These are phyloP conservation scores for Lates japonicus DNA, from an alignment of 2,797 vertebrate genomes.

Conservation along the genomic window DNA sequence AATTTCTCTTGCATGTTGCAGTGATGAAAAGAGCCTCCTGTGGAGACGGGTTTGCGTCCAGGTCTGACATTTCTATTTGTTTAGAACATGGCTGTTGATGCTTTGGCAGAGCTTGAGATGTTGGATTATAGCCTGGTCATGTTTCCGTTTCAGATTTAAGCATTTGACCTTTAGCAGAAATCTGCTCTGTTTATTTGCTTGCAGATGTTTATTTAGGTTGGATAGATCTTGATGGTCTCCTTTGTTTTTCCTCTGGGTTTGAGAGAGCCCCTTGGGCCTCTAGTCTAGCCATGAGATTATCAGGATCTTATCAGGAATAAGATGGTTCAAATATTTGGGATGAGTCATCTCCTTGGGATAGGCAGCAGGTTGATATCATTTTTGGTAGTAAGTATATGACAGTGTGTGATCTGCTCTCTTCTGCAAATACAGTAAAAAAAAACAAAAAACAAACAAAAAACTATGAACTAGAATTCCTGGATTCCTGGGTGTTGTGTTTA, in stretches of 20 bases:
- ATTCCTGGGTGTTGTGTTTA: background rate
- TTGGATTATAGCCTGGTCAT: constrained; percentile 60
- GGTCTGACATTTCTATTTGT: constrained; percentile 68
- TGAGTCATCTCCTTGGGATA: constrained; percentile 34
- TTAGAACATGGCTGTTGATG: constrained; percentile 49
- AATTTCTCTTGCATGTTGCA: constrained; percentile 49
- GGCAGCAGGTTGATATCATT: background rate
- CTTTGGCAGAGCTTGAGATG: constrained; percentile 57
- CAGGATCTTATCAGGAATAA: constrained; percentile 57
- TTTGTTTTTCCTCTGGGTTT: constrained; percentile 49
- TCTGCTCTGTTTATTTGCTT: constrained; percentile 62
- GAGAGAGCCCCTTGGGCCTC: constrained; percentile 43
- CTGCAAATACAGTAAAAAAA: background rate
- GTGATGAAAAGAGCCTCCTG: constrained; percentile 55
- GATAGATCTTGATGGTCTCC: constrained; percentile 34
- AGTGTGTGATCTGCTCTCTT: background rate
- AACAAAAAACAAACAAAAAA: background rate
- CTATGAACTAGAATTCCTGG: background rate
- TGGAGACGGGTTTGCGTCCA: constrained; percentile 54
- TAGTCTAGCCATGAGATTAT: constrained; percentile 59
- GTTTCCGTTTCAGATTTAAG: constrained; percentile 68
- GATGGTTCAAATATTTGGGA: constrained; percentile 48
- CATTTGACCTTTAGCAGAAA: constrained; percentile 70
- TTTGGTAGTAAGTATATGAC: background rate
- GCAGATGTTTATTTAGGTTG: constrained; percentile 70